A percentile compares a stretch with the other conserved stretches of the same genome.
These are phyloP conservation scores for Pelmatolapia mariae DNA, from an alignment of 2,113 vertebrate genomes.

Conservation along the genomic window DNA sequence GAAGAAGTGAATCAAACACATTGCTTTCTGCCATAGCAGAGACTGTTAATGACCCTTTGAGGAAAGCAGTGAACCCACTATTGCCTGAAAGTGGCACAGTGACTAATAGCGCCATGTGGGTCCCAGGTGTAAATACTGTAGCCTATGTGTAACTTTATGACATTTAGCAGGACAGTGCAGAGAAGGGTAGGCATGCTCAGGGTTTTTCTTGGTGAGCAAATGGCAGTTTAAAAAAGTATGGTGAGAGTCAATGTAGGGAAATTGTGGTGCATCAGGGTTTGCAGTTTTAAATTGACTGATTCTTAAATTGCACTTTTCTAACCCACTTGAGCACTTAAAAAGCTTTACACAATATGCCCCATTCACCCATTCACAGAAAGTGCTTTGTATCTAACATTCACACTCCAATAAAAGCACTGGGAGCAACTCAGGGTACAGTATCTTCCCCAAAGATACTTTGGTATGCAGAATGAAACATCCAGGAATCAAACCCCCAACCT, in stretches of 20 bases:
- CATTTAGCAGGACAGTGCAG: background rate
- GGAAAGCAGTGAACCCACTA: constrained; percentile 5
- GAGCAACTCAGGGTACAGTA: background rate
- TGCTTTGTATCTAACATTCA: background rate
- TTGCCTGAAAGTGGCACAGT: background rate
- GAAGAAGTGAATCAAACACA: background rate
- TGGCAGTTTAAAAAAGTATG: constrained; percentile 5
- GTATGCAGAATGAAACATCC: background rate
- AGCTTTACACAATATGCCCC: background rate
- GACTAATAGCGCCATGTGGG: background rate
- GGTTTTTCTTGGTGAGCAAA: constrained; percentile 12
- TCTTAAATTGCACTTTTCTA: background rate
- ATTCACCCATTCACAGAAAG: background rate
- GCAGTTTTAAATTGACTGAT: background rate
- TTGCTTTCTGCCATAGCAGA: background rate
- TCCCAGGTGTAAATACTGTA: constrained; percentile 5
- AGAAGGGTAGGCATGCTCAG: background rate
- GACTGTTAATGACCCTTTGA: constrained; percentile 15
- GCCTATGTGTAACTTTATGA: constrained; percentile 3
- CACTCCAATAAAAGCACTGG: background rate
- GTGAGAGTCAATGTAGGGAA: background rate
- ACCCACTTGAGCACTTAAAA: background rate
- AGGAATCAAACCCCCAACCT: background rate
- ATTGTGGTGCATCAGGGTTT: background rate
- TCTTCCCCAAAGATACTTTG: background rate